Conservation (phyloP, 2,113 vertebrate genomes). For the Bubalus kerabau region DNA sequence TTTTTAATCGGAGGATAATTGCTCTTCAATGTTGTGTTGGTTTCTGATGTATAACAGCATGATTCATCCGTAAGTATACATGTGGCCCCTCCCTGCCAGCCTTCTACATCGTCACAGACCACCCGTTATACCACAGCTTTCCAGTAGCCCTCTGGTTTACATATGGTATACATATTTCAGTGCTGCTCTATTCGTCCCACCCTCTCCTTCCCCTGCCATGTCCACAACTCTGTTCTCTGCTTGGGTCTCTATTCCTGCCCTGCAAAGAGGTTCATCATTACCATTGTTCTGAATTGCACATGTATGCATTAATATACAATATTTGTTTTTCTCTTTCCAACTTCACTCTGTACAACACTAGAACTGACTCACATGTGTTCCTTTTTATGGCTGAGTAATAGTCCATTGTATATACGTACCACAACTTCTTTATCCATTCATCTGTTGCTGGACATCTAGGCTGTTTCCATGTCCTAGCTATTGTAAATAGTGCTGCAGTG, state of each 20-base stretch:
- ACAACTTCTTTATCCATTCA: not conserved
- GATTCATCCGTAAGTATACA: rapidly evolving
- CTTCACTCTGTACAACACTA: not conserved
- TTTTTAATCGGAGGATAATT: not conserved
- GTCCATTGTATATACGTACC: not conserved
- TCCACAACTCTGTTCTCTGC: not conserved
- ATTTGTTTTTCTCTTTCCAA: not conserved
- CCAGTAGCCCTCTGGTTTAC: not conserved
- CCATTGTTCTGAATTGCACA: not conserved
- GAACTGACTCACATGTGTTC: not conserved
- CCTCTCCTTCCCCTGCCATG: not conserved
- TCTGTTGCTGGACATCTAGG: not conserved
- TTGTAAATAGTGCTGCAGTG: not conserved
- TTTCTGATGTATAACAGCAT: not conserved
- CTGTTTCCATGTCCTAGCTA: not conserved
- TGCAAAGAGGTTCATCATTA: not conserved
- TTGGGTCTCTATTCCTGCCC: not conserved
- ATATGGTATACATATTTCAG: not conserved
- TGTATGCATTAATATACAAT: not conserved
- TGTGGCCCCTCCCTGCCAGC: not conserved
- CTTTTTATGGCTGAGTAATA: not conserved
- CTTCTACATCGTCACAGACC: not conserved
- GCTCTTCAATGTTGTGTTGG: not conserved
- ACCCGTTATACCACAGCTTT: rapidly evolving
- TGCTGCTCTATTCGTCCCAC: rapidly evolving